Conservation (phyloP, 1,140 invertebrate genomes). For the Wasmannia auropunctata region DNA sequence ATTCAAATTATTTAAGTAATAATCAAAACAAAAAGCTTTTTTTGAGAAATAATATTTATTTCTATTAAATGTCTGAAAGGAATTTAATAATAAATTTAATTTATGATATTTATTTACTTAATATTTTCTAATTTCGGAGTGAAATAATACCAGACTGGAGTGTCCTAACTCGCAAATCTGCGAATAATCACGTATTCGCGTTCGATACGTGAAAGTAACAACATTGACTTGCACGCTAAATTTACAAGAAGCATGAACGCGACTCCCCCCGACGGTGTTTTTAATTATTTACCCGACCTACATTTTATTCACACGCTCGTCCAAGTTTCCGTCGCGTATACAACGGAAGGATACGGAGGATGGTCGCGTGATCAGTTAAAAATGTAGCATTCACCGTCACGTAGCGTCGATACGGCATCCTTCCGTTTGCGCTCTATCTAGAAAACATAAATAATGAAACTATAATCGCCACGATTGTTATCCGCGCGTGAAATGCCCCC, state of each 20-base stretch:
- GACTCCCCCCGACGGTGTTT: background rate
- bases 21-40: too few relatives aligned
- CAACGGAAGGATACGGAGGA: background rate
- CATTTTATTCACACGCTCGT: slow-evolving; percentile 52
- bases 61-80: too few relatives aligned
- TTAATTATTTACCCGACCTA: slow-evolving; percentile 30
- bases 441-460: slow-evolving; percentile 47
- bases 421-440: slow-evolving; percentile 25
- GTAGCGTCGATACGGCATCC: slow-evolving; percentile 33
- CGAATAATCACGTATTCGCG: background rate
- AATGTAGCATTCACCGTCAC: slow-evolving; percentile 30
- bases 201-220: background rate
- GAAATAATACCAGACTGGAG: background rate
- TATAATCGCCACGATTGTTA: slow-evolving; percentile 40
- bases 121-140: background rate
- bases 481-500: background rate
- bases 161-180: background rate
- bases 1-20: too few relatives aligned
- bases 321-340: slow-evolving; percentile 4
- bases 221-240: background rate
- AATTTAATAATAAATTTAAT: too few relatives aligned
- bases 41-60: too few relatives aligned
- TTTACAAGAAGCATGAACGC: background rate
- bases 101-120: background rate
- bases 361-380: slow-evolving; percentile 41